These are phyloP conservation scores for Epinephelus awoara DNA, from an alignment of 2,797 vertebrate genomes.

Conservation along the genomic window DNA sequence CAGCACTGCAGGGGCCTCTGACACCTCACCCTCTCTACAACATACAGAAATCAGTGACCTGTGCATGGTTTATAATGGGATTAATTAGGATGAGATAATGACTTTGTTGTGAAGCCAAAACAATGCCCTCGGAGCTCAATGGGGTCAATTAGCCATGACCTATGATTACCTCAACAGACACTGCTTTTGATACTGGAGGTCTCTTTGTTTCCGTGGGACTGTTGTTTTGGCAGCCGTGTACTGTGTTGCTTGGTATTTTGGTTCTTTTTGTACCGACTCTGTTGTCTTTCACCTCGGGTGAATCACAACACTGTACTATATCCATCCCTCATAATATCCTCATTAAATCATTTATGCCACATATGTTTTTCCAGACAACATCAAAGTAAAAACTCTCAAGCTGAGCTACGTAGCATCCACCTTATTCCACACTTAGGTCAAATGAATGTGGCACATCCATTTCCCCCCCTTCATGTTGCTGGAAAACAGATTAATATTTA, in stretches of 20 bases:
- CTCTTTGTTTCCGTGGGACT: conserved; percentile 16
- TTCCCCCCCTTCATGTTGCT: conserved; percentile 49
- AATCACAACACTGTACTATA: conserved; percentile 15
- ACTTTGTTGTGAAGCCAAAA: conserved; percentile 64
- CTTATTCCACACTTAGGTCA: conserved; percentile 53
- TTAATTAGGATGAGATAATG: conserved; percentile 71
- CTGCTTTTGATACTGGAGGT: conserved; percentile 29
- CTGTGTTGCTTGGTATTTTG: conserved; percentile 8
- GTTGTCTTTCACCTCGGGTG: conserved; percentile 12
- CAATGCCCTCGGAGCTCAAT: conserved; percentile 45
- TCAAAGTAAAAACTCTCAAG: conserved; percentile 34
- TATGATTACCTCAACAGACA: conserved; percentile 36
- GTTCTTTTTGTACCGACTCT: not conserved
- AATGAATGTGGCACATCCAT: conserved; percentile 57
- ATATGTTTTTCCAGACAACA: conserved; percentile 37
- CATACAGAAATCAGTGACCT: conserved; percentile 51
- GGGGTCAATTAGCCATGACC: conserved; percentile 63
- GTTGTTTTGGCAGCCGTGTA: not conserved
- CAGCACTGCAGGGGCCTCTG: conserved; percentile 7
- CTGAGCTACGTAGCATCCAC: conserved; percentile 6
- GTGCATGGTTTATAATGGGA: conserved; percentile 53
- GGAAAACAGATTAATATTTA: conserved; percentile 72
- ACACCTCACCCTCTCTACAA: conserved; percentile 24
- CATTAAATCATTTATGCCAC: conserved; percentile 61
- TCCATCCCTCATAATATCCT: conserved; percentile 34